Evolutionary conservation across 2,797 vertebrate genomes (phyloP).

Genomic region (Eremophila alpestris): DNA sequence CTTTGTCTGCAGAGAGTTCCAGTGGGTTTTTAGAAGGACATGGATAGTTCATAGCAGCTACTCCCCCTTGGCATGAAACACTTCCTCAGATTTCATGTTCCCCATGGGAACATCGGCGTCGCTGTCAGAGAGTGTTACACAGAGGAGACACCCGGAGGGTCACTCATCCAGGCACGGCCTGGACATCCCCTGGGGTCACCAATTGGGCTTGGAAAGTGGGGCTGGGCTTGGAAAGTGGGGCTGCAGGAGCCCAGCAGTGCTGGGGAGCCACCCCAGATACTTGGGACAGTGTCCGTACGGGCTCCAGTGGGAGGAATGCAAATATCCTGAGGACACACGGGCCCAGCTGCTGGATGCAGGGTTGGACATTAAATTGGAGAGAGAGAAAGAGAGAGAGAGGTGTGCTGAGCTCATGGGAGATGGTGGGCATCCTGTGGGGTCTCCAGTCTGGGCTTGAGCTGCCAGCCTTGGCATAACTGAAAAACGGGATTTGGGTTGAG

Average conservation of each 20-base stretch:
- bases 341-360: neutral
- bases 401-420: neutral
- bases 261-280: neutral
- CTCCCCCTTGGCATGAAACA: neutral
- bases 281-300: fast-evolving
- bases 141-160: neutral
- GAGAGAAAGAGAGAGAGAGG: neutral
- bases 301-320: neutral
- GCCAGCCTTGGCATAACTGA: neutral
- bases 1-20: neutral
- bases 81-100: neutral
- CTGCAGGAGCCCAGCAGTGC: neutral
- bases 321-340: fast-evolving
- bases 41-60: neutral
- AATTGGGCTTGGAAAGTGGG: neutral
- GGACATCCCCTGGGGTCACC: neutral
- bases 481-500: neutral
- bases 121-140: neutral
- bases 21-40: neutral
- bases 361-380: neutral
- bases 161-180: neutral
- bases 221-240: neutral
- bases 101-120: neutral
- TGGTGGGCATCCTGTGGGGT: fast-evolving
- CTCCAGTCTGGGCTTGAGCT: neutral